Conservation (phyloP, 1,140 invertebrate genomes). For the Dendrolimus punctatus region DNA sequence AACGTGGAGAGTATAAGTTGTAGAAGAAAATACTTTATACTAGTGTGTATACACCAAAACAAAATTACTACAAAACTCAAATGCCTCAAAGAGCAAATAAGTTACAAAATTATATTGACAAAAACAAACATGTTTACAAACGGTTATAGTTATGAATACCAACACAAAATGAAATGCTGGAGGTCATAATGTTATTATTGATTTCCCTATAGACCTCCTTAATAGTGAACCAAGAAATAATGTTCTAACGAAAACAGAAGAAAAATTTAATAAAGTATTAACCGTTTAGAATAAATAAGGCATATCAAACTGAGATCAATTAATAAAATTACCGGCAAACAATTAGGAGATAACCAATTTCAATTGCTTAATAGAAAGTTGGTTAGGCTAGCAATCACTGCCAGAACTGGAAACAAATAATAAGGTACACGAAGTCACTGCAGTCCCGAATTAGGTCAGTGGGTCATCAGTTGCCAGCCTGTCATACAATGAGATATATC, state of each 20-base stretch:
- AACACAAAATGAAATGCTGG: conserved; percentile 12
- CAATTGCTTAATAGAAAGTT: conserved; percentile 43
- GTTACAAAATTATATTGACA: not conserved
- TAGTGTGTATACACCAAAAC: too few relatives aligned
- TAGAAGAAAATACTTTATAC: too few relatives aligned
- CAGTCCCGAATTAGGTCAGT: conserved; percentile 60
- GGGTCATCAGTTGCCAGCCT: conserved; percentile 54
- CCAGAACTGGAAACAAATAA: conserved; percentile 61
- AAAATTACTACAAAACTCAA: too few relatives aligned
- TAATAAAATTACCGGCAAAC: not conserved
- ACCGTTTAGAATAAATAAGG: not conserved
- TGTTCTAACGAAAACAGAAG: not conserved
- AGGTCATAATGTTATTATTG: conserved; percentile 13
- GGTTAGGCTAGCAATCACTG: conserved; percentile 45
- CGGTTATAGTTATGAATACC: conserved; percentile 1
- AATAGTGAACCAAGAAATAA: not conserved
- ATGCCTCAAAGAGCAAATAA: too few relatives aligned
- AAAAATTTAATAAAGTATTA: not conserved
- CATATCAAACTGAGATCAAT: not conserved
- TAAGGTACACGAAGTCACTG: conserved; percentile 52
- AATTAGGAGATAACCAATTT: not conserved
- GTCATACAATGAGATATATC: conserved; percentile 64
- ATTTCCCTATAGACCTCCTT: conserved; percentile 10
- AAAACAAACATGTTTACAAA: conserved; percentile 13
- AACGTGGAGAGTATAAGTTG: too few relatives aligned